Percentiles rank a stretch among this genome's conserved stretches.
Evolutionary conservation across 1,140 invertebrate genomes (phyloP).

Genomic region (Diorhabda carinulata): DNA sequence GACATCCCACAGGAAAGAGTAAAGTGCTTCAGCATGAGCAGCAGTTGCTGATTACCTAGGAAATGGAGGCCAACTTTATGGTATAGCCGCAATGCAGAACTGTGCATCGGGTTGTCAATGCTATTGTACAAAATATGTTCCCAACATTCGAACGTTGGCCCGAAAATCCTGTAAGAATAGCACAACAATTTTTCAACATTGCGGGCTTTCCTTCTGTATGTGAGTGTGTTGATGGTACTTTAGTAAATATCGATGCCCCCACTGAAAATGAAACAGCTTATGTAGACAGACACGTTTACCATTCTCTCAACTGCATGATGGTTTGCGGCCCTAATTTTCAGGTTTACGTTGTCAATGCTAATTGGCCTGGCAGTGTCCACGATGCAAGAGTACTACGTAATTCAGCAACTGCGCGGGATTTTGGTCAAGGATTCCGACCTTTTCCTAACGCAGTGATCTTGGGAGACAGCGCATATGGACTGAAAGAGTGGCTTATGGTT

Average conservation of each 20-base stretch:
- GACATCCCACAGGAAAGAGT: slow-evolving; percentile 12
- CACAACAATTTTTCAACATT: slow-evolving; percentile 1
- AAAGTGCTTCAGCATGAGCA: not conserved
- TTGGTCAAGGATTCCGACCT: slow-evolving; percentile 9
- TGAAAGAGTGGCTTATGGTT: too few relatives aligned
- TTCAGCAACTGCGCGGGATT: slow-evolving; percentile 11
- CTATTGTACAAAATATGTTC: too few relatives aligned
- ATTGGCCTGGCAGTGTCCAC: slow-evolving; percentile 15
- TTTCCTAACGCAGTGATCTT: slow-evolving; percentile 9
- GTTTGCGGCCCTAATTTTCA: slow-evolving; percentile 11
- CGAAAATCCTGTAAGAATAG: too few relatives aligned
- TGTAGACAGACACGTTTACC: slow-evolving; percentile 19
- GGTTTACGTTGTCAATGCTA: slow-evolving; percentile 18
- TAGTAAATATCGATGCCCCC: slow-evolving; percentile 19
- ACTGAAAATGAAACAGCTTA: slow-evolving; percentile 16
- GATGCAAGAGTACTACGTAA: not conserved
- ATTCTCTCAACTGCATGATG: slow-evolving; percentile 22
- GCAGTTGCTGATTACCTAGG: too few relatives aligned
- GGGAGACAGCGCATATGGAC: slow-evolving; percentile 13
- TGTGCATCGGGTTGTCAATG: too few relatives aligned
- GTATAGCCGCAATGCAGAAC: too few relatives aligned
- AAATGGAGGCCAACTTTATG: too few relatives aligned
- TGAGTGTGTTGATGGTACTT: slow-evolving; percentile 19
- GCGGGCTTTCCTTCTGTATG: slow-evolving; percentile 12
- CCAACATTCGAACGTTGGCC: too few relatives aligned